Conservation (phyloP, 2,797 vertebrate species). For the Acropternis orthonyx region DNA sequence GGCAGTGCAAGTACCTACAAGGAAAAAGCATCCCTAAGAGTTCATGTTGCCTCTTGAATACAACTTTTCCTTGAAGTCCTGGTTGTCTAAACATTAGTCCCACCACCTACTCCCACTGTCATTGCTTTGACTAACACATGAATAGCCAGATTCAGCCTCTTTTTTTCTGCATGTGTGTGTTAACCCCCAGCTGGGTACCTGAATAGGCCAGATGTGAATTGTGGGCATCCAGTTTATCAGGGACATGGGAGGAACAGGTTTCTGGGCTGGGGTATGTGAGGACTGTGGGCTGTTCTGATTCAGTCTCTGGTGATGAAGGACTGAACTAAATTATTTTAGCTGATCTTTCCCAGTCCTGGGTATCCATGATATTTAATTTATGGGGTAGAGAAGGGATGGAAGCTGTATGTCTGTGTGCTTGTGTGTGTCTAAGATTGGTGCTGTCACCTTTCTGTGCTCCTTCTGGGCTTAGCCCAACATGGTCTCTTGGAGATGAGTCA, state of each 20-base stretch:
- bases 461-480: neutral
- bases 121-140: neutral
- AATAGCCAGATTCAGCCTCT: neutral
- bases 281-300: neutral
- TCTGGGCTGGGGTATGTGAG: neutral
- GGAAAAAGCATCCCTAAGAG: neutral
- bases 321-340: neutral
- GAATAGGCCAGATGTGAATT: neutral
- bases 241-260: neutral
- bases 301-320: neutral
- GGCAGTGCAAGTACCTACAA: neutral
- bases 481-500: neutral
- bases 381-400: neutral
- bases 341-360: neutral
- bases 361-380: neutral
- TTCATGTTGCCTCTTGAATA: neutral
- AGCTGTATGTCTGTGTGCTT: neutral
- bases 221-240: neutral
- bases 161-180: neutral
- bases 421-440: neutral
- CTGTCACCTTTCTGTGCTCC: neutral
- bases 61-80: neutral
- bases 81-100: neutral
- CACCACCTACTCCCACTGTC: accelerated
- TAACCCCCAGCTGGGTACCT: neutral